Evolutionary conservation across 2,888 invertebrate genomes (phyloP).

Genomic region (Kryphioiulus occultus): DNA sequence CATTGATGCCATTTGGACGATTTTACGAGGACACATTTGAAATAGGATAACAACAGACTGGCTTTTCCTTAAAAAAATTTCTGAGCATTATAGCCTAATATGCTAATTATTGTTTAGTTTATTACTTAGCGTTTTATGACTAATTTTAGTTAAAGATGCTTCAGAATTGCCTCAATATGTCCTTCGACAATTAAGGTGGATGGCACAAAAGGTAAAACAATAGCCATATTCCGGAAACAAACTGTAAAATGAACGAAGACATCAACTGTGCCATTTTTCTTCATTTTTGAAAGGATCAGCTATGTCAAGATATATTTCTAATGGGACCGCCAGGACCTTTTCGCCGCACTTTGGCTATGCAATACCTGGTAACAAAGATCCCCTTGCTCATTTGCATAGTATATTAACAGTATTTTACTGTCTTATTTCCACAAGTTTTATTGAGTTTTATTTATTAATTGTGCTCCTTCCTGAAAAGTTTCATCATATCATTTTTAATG

Average conservation of each 20-base stretch:
- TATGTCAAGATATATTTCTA: constrained; percentile 95
- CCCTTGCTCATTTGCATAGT: no score
- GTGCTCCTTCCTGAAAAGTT: no score
- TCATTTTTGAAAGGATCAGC: constrained; percentile 66
- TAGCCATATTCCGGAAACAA: neutral
- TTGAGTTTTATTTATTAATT: no score
- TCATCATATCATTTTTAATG: constrained; percentile 55
- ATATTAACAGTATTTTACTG: no score
- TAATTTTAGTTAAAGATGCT: constrained; percentile 6
- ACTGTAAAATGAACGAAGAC: neutral
- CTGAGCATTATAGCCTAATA: no score
- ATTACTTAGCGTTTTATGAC: no score
- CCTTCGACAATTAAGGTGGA: constrained; percentile 87
- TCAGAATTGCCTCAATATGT: constrained; percentile 70
- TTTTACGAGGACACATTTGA: no score
- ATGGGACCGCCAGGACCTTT: constrained; percentile 89
- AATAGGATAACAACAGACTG: no score
- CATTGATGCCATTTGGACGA: no score
- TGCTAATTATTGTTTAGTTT: no score
- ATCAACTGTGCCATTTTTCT: neutral
- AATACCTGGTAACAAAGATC: constrained; percentile 70
- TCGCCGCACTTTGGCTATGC: constrained; percentile 82
- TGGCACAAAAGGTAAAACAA: constrained; percentile 82
- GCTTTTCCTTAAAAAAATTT: no score
- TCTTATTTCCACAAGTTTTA: no score